Conservation (phyloP, 2,888 invertebrate genomes). For the Campaea margaritaria region DNA sequence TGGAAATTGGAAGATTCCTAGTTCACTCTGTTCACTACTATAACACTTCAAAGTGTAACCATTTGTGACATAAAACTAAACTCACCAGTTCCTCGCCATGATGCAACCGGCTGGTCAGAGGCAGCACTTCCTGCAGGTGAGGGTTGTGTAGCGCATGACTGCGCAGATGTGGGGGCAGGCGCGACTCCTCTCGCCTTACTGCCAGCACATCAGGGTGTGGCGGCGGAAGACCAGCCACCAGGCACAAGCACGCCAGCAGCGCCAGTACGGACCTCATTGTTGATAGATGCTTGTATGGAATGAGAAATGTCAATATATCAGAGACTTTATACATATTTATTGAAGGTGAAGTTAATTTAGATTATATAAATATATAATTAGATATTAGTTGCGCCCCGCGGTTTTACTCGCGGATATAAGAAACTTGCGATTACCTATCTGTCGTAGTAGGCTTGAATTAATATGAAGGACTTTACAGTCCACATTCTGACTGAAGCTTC, state of each 20-base stretch:
- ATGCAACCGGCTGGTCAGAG: slow-evolving; percentile 85
- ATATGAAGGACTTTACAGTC: too few species aligned
- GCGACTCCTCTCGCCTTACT: slow-evolving; percentile 83
- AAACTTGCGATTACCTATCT: too few species aligned
- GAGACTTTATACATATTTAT: too few species aligned
- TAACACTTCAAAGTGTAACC: neutral
- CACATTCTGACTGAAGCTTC: too few species aligned
- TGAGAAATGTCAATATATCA: neutral
- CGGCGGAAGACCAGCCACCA: slow-evolving; percentile 64
- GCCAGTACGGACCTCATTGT: slow-evolving; percentile 57
- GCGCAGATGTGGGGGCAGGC: slow-evolving; percentile 81
- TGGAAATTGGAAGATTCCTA: too few species aligned
- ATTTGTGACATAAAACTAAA: neutral
- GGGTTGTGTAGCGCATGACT: slow-evolving; percentile 87
- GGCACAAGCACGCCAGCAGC: slow-evolving; percentile 53
- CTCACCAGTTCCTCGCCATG: slow-evolving; percentile 86
- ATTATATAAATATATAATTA: neutral
- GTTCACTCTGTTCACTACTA: too few species aligned
- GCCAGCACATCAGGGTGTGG: slow-evolving; percentile 86
- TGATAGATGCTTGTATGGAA: slow-evolving; percentile 6
- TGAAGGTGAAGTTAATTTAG: too few species aligned
- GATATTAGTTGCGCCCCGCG: too few species aligned
- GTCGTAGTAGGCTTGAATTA: too few species aligned
- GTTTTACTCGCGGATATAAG: too few species aligned
- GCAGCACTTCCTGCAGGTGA: slow-evolving; percentile 80